Evolutionary conservation across 2,888 invertebrate species (phyloP), one percentile per base, ranked within the genome.

Genomic region (Acleris laterana): DNA sequence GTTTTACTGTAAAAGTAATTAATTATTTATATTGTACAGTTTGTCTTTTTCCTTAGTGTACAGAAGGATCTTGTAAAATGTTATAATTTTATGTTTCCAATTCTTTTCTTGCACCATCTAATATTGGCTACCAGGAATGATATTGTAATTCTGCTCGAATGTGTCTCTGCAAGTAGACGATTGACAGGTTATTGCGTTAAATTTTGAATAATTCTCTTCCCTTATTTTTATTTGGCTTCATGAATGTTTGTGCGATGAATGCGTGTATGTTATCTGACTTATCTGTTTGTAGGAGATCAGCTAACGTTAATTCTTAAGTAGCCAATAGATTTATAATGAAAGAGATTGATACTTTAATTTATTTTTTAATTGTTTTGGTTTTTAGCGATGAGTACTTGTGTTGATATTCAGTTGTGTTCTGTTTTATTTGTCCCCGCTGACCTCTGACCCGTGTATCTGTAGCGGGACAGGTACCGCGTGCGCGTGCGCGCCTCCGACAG

Each of bases 401-500:
- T 92, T 92, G 87, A 85, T 88, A 88, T 91, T 93, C 87, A 92
- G 93, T 93, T 90, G 87, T 87, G 86, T 91, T 93, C 87, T 93
- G 92, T 94, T 94, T 93, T 93, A 89, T 94, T 94, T 94, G 89
- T 90, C 94, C 94, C 93, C 93, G 94, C 94, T 94, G 95, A 95
- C 94, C 94, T 94, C 93, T 94, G 94, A 93, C 95, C 95, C 95
- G 94, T 95, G 94, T 95, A 95, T 95, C 89, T 94, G 94, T 96
- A 98, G 98, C 97, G 98, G 94, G 98, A 98, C 95, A 97, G 96
- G 95, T 98, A 98, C 94, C 97, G 97, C 90, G 96, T 99, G 94
- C 96, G 96, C 94, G 98, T 99, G 92, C 97, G 97, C 94, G 99
- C 99, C 93, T 97, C 97, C 91, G 99, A 99, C 95, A 95, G 96